These are phyloP conservation scores for Poeciliopsis presidionis DNA, from an alignment of 2,797 vertebrate species.

Conservation along the genomic window DNA sequence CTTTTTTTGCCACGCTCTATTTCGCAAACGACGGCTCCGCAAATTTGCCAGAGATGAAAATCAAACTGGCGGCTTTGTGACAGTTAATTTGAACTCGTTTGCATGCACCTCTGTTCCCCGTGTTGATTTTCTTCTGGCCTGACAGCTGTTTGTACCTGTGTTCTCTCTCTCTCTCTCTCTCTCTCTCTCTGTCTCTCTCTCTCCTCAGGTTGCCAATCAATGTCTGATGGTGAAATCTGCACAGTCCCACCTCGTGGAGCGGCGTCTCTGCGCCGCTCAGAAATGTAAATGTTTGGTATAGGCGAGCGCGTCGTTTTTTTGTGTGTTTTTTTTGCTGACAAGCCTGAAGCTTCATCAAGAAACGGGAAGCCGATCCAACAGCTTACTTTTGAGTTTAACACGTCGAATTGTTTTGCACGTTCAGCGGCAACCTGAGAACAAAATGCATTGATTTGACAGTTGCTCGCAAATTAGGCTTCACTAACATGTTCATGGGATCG, in stretches of 20 bases:
- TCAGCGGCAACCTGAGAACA: neutral
- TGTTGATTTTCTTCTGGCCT: constrained; percentile 54
- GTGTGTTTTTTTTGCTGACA: neutral
- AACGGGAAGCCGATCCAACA: neutral
- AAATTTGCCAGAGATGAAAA: constrained; percentile 57
- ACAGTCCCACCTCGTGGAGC: constrained; percentile 21
- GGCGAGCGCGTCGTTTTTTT: neutral
- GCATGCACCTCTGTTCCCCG: constrained; percentile 45
- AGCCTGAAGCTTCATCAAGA: constrained; percentile 3
- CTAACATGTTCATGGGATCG: neutral
- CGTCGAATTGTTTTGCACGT: neutral
- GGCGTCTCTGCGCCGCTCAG: constrained; percentile 18
- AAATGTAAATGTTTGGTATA: constrained; percentile 43
- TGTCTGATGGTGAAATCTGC: constrained; percentile 46
- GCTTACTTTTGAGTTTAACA: neutral
- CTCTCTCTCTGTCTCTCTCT: too few relatives aligned
- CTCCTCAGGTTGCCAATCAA: constrained; percentile 56
- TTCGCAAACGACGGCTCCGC: constrained; percentile 40
- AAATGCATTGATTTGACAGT: neutral
- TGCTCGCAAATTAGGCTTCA: neutral
- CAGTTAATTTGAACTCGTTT: constrained; percentile 64
- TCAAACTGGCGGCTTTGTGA: constrained; percentile 55
- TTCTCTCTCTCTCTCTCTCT: constrained; percentile 21
- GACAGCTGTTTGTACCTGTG: constrained; percentile 63
- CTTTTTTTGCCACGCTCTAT: constrained; percentile 21